Conservation (phyloP, 2,113 vertebrate genomes). For the Desmodus rotundus region DNA sequence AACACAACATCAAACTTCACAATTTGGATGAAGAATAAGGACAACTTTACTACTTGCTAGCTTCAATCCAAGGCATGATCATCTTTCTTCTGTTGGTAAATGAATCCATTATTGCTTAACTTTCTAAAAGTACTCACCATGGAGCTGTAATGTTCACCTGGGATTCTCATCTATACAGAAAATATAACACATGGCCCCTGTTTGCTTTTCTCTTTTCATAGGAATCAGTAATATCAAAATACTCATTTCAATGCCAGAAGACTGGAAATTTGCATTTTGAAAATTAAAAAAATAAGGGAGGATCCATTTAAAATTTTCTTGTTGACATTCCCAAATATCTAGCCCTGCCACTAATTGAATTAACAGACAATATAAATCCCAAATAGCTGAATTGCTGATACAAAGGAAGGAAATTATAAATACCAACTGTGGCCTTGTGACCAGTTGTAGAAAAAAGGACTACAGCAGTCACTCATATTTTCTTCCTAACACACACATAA, state of each 20-base stretch:
- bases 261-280: neutral
- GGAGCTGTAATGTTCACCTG: neutral
- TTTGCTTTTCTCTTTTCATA: neutral
- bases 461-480: neutral
- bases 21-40: neutral
- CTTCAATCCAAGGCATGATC: neutral
- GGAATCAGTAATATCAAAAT: neutral
- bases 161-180: neutral
- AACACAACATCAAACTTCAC: neutral
- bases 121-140: neutral
- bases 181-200: neutral
- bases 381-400: neutral
- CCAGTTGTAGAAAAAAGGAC: neutral
- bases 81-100: neutral
- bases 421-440: neutral
- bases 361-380: constrained; percentile 13
- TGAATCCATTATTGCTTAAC: neutral
- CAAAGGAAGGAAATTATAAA: constrained; percentile 39
- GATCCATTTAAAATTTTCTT: constrained; percentile 12
- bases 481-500: neutral
- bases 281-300: neutral
- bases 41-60: neutral
- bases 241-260: neutral
- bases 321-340: neutral
- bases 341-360: neutral